These are phyloP conservation scores for Standfussiana lucernea DNA, from an alignment of 2,888 invertebrate genomes.

Conservation along the genomic window DNA sequence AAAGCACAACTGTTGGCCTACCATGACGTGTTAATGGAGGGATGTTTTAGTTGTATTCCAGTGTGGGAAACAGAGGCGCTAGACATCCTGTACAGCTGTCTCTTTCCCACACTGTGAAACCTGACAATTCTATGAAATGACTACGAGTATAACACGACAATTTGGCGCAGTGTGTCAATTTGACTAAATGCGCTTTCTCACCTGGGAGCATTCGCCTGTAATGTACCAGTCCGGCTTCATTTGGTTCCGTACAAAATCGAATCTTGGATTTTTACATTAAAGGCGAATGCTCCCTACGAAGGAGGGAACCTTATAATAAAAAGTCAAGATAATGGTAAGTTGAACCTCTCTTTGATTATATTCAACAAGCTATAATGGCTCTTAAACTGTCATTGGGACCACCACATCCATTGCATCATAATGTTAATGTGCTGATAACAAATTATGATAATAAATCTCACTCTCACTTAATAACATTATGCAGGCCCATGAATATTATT, in stretches of 20 bases:
- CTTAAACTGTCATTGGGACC: background rate
- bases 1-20: too few relatives aligned
- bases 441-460: background rate
- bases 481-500: constrained; percentile 33
- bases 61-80: too few relatives aligned
- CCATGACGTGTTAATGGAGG: too few relatives aligned
- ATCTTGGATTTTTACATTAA: background rate
- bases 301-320: background rate
- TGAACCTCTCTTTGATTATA: background rate
- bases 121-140: background rate
- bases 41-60: too few relatives aligned
- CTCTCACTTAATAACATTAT: constrained; percentile 26
- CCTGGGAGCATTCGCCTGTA: background rate
- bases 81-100: too few relatives aligned
- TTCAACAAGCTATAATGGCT: background rate
- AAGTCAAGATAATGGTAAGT: background rate
- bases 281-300: background rate
- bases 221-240: background rate
- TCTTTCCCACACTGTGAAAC: too few relatives aligned
- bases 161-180: background rate
- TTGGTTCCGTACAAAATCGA: background rate
- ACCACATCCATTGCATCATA: background rate
- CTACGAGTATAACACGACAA: background rate
- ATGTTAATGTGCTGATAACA: background rate
- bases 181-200: background rate